Evolutionary conservation across 2,888 invertebrate genomes (phyloP).

Genomic region (Empis stercorea): DNA sequence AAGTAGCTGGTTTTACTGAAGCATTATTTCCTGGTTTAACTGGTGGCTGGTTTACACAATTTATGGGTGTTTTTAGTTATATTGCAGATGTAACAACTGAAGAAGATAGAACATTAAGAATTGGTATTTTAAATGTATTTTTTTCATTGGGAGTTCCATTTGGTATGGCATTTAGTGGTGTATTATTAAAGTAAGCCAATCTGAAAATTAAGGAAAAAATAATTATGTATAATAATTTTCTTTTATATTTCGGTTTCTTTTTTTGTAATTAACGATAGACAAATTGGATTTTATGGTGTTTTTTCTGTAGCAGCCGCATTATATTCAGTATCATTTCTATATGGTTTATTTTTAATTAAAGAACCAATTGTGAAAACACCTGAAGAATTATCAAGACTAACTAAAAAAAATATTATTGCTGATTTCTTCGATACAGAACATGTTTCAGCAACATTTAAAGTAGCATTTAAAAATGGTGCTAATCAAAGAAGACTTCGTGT

Average conservation of each 20-base stretch:
- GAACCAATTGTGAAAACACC: constrained; percentile 39
- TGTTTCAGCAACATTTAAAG: constrained; percentile 62
- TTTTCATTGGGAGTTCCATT: constrained; percentile 78
- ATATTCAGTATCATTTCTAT: constrained; percentile 60
- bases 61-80: constrained; percentile 82
- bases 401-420: constrained; percentile 24
- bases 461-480: constrained; percentile 66
- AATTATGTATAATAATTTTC: not conserved
- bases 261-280: constrained; percentile 20
- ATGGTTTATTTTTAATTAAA: constrained; percentile 57
- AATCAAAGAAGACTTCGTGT: constrained; percentile 61
- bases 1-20: constrained; percentile 66
- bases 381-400: constrained; percentile 19
- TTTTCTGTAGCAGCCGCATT: constrained; percentile 63
- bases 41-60: constrained; percentile 78
- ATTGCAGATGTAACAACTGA: constrained; percentile 76
- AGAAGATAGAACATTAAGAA: constrained; percentile 69
- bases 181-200: constrained; percentile 46
- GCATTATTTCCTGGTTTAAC: constrained; percentile 70
- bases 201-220: too few relatives aligned
- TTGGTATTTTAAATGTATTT: constrained; percentile 80
- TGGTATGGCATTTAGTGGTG: constrained; percentile 78
- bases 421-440: constrained; percentile 68
- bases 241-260: not conserved
- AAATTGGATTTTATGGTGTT: constrained; percentile 71